Base-by-base conservation (phyloP, 2,797 vertebrate species). In the Microctenopoma lineatum region DNA sequence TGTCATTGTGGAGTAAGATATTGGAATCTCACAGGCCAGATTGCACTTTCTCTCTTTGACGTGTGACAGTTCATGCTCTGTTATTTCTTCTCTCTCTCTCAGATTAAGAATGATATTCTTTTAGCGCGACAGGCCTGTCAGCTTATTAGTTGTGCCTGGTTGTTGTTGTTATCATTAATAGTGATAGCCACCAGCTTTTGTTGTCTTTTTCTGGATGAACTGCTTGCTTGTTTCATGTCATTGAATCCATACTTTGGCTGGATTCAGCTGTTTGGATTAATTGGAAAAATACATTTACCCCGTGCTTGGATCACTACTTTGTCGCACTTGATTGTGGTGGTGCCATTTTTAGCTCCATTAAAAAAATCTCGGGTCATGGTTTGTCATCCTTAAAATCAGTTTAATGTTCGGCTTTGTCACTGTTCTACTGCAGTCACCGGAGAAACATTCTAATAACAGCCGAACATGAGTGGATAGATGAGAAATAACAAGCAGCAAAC, bases 1-100 rank as follows among this genome's bases (percentile, higher is more conserved):
- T 89, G 85, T 89, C 87, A 84, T 77, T 85, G 79, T 70, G 46
- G 83, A 77, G 77, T 80, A 81, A 84, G 84, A 86, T 87, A 88
- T 81, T 87, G 84, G 85, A 87, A 84, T 85, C 81, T 85, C 52
- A 10, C 84, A 70, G 77, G 77, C 79, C 84, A 86, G 83, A 90
- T 87, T 84, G 85, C 78, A 77, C 85, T 79, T 81, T 90, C 81
- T 89, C 79, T 79, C 74, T 72, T 76, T 84, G 86, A 86, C 74
- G 45, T 83, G 83, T 88, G 85, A 90, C 87, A 89, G 86, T 80
- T 90, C 83, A 81, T 75, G 77, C 78, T 84, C 70, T 68, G 77
- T 70, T 46, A 47, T 48, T 50, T 32, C 39, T 41, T 61, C 29
- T 25, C 9, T 34, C 25, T 58, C 67, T 70, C 47, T 83, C 69